Base-by-base conservation (phyloP, 2,113 vertebrate genomes). In the Strix uralensis region DNA sequence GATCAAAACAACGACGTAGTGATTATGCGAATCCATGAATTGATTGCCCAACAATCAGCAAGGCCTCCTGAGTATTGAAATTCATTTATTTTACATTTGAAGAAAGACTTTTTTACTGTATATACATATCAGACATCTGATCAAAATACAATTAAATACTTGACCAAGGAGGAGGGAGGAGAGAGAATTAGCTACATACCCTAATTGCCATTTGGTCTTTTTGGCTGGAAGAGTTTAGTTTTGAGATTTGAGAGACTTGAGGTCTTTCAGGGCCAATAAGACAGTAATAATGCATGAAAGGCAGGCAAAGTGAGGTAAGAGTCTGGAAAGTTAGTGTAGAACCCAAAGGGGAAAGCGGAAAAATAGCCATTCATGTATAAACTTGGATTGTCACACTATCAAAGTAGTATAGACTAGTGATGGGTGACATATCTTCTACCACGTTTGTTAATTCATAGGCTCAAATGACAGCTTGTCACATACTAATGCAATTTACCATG, bases 401-500 rank as follows among this genome's bases (percentile, higher is more conserved):
- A 91, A 88, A 92, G 11, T 57, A 89, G 13, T 40, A 25, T 49
- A 40, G 67, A 57, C 6, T 51, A 84, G 22, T 66, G 29, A 62
- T 86, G 75, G 51, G 30, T 89, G 88, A 52, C 30, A 20, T 51
- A 57, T 75, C 34, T 89, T 26, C 47, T 46, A 49, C 36, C 9
- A 32, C 87, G 79, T 89, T 81, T 93, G 70, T 95, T 91, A 90
- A 90, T 94, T 82, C 81, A 23, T 44, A 52, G 87, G 58, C 93
- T 91, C 84, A 87, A 52, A 61, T 95, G 70, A 89, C 86, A 87
- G 47, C 36, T 75, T 61, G 11, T 61, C 42, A 57, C 6, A 5
- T 80, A 29, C 61, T 87, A 14, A 34, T 85, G 36, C 77, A 89
- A 52, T 87, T 81, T 74, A 79, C 62, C 52, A 27, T 61, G 44